Evolutionary conservation across 2,888 invertebrate species (phyloP).

Genomic region (Limnephilus lunatus): DNA sequence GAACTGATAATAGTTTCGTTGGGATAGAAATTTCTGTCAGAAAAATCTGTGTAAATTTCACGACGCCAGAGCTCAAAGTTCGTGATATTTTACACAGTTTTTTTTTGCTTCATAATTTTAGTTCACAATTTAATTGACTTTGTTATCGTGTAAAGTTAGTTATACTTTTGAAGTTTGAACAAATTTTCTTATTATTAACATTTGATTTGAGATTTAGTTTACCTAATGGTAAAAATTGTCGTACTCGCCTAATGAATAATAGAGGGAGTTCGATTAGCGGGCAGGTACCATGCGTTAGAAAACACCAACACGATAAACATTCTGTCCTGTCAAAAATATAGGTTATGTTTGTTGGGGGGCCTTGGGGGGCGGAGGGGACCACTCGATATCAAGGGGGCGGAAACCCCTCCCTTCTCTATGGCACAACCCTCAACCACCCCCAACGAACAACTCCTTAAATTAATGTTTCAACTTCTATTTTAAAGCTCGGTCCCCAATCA

Average conservation of each 20-base stretch:
- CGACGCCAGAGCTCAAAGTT: not conserved
- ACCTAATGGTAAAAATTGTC: not conserved
- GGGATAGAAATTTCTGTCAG: not conserved
- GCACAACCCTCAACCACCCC: constrained; percentile 42
- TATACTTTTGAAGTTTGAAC: too few relatives aligned
- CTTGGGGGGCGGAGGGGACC: constrained; percentile 30
- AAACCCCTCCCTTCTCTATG: constrained; percentile 47
- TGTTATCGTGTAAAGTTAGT: not conserved
- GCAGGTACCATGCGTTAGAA: constrained; percentile 41
- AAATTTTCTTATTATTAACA: not conserved
- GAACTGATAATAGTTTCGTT: not conserved
- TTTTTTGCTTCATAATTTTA: not conserved
- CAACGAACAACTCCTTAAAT: constrained; percentile 56
- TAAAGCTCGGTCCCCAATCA: constrained; percentile 55
- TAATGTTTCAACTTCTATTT: constrained; percentile 66
- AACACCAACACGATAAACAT: constrained; percentile 60
- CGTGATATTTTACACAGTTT: not conserved
- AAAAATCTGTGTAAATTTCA: not conserved
- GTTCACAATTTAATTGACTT: not conserved
- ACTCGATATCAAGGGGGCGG: constrained; percentile 55
- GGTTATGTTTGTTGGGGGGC: constrained; percentile 64
- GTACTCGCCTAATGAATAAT: constrained; percentile 52
- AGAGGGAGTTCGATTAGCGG: constrained; percentile 54
- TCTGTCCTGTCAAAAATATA: constrained; percentile 65
- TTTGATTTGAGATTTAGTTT: not conserved